Evolutionary conservation across 2,113 vertebrate species (phyloP).

Genomic region (Alligator mississippiensis): DNA sequence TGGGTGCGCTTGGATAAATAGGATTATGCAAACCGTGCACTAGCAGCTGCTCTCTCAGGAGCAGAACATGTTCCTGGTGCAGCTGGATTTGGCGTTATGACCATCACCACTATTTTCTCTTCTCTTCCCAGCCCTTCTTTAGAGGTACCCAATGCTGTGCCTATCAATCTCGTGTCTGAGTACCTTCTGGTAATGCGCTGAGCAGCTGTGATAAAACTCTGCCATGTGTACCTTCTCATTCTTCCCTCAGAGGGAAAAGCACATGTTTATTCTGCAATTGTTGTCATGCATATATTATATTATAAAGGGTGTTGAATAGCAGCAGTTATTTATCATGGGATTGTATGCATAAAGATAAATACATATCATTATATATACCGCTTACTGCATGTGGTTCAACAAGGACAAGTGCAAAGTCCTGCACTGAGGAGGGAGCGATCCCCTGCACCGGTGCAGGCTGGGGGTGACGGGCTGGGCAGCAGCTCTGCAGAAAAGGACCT

Average conservation of each 20-base stretch:
- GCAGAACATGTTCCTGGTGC: not conserved
- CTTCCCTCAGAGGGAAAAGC: conserved; percentile 38
- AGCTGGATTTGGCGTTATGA: conserved; percentile 8
- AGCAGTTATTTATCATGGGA: too few relatives aligned
- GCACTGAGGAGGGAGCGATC: too few relatives aligned
- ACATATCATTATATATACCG: too few relatives aligned
- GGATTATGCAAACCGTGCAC: too few relatives aligned
- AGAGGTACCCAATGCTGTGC: not conserved
- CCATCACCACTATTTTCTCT: not conserved
- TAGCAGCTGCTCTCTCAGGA: not conserved
- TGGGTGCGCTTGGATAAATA: not conserved
- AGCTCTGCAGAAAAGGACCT: too few relatives aligned
- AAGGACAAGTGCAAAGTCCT: too few relatives aligned
- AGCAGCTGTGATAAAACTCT: not conserved
- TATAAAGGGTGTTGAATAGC: too few relatives aligned
- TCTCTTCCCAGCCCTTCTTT: not conserved
- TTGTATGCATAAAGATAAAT: too few relatives aligned
- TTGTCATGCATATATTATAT: not conserved
- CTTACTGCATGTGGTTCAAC: too few relatives aligned
- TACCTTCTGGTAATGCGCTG: not conserved
- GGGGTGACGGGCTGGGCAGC: too few relatives aligned
- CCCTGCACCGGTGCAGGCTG: too few relatives aligned
- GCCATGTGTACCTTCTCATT: not conserved
- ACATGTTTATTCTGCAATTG: conserved; percentile 35
- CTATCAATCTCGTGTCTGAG: conserved; percentile 17